A percentile compares a stretch with the other conserved stretches of the same genome.
Conservation (phyloP, 2,888 invertebrate genomes). For the Hedya salicella region DNA sequence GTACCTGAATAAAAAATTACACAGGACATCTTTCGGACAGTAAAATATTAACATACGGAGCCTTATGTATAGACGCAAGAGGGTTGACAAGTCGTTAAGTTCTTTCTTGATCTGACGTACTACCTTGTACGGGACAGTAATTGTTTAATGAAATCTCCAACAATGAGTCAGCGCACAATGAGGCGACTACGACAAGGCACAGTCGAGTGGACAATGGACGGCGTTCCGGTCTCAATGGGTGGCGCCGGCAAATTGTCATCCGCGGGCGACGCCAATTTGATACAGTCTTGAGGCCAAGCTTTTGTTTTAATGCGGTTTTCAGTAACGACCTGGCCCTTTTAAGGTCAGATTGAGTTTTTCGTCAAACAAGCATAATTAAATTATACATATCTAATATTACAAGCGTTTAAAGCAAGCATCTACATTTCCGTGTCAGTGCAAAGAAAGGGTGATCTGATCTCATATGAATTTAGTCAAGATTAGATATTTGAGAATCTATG, state of each 20-base stretch:
- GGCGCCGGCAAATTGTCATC: slow-evolving; percentile 46
- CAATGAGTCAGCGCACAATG: slow-evolving; percentile 22
- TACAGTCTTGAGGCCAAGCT: slow-evolving; percentile 11
- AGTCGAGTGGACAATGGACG: slow-evolving; percentile 34
- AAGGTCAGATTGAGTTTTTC: neutral
- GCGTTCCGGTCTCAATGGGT: slow-evolving; percentile 46
- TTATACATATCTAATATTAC: no score
- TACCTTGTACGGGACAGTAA: slow-evolving; percentile 1
- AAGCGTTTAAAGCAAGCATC: no score
- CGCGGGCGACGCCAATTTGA: neutral
- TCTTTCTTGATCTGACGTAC: neutral
- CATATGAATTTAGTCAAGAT: no score
- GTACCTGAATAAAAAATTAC: no score
- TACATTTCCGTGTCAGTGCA: no score
- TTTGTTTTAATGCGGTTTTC: slow-evolving; percentile 14
- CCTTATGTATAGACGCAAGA: no score
- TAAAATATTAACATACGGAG: neutral
- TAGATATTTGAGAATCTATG: no score
- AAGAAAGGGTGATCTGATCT: no score
- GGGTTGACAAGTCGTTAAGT: neutral
- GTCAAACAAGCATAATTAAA: no score
- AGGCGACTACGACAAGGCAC: neutral
- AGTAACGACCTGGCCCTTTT: neutral
- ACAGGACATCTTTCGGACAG: no score
- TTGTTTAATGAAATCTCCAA: slow-evolving; percentile 15